A percentile compares a stretch with the other conserved stretches of the same genome.
Conservation (phyloP, 2,888 invertebrate genomes). For the Horisme vitalbata region DNA sequence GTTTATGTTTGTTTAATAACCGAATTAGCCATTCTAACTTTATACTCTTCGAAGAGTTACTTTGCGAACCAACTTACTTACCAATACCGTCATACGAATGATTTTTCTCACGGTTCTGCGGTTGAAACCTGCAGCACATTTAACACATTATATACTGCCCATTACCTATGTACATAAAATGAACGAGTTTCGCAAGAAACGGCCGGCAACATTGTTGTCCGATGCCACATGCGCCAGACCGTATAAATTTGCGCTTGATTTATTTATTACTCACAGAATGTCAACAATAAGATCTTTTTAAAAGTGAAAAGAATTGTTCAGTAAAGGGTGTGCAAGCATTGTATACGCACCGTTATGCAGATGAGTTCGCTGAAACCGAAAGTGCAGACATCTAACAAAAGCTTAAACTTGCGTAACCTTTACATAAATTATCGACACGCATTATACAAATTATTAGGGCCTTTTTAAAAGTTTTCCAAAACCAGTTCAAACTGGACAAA, state of each 20-base stretch:
- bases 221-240: constrained; percentile 58
- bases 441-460: constrained; percentile 69
- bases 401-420: constrained; percentile 64
- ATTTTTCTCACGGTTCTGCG: constrained; percentile 45
- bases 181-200: constrained; percentile 42
- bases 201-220: constrained; percentile 63
- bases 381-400: constrained; percentile 64
- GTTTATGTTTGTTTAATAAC: constrained; percentile 73
- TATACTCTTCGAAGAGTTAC: constrained; percentile 12
- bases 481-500: constrained; percentile 54
- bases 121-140: constrained; percentile 31
- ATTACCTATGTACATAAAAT: constrained; percentile 42
- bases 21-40: constrained; percentile 51
- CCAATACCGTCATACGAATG: constrained; percentile 1
- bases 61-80: constrained; percentile 3
- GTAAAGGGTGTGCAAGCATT: constrained; percentile 69
- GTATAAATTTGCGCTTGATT: constrained; percentile 75
- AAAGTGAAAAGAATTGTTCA: constrained; percentile 75
- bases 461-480: constrained; percentile 55
- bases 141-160: constrained; percentile 42
- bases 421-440: constrained; percentile 78
- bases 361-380: constrained; percentile 79
- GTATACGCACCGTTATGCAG: constrained; percentile 74
- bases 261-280: constrained; percentile 77
- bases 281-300: constrained; percentile 75